phyloP scores from a whole-genome alignment of 2,797 vertebrate species.

The Poecilia velifera region DNA sequence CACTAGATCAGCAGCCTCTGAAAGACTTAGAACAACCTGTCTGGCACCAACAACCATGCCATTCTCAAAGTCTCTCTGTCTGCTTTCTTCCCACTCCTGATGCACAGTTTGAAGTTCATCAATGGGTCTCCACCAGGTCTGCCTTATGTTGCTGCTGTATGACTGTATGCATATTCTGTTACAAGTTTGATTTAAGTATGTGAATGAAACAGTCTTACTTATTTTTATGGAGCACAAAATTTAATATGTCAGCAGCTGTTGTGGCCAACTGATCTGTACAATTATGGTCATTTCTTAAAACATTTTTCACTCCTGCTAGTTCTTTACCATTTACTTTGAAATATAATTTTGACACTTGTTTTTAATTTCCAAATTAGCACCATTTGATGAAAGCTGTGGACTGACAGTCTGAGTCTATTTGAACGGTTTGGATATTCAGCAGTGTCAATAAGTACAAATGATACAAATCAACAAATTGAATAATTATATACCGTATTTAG shows the following conservation, averaged over 20 bases:
- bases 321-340: background rate
- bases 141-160: background rate
- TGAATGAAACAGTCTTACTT: background rate
- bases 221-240: background rate
- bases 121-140: background rate
- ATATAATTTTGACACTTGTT: background rate
- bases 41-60: background rate
- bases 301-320: background rate
- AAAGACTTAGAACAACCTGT: conserved; percentile 5
- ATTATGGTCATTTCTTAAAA: background rate
- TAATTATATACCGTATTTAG: background rate
- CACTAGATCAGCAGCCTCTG: conserved; percentile 5
- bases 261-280: background rate
- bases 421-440: background rate
- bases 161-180: background rate
- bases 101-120: background rate
- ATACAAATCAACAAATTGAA: background rate
- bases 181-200: background rate
- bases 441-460: background rate
- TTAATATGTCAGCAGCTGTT: background rate
- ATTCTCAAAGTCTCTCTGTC: background rate
- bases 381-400: conserved; percentile 1
- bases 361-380: background rate
- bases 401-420: background rate
- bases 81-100: background rate